Evolutionary conservation across 1,140 invertebrate species (phyloP).

Genomic region (Rhysida immarginata): DNA sequence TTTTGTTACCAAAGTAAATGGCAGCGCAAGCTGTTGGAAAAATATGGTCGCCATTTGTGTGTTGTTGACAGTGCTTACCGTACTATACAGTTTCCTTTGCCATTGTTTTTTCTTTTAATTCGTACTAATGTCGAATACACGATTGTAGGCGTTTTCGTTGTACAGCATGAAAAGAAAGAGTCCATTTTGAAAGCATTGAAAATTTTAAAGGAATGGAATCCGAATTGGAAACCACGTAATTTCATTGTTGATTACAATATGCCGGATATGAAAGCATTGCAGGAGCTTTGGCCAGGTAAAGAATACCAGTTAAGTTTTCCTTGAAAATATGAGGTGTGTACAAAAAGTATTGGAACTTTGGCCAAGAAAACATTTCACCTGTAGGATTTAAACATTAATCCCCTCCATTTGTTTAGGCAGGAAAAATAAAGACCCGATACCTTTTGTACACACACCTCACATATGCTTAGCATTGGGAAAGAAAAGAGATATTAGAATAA

Average conservation of each 20-base stretch:
- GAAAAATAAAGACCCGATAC: too few relatives aligned
- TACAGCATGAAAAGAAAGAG: neutral
- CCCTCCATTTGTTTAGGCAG: too few relatives aligned
- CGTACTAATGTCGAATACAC: neutral
- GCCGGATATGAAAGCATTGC: neutral
- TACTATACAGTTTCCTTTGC: neutral
- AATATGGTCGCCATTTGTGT: neutral
- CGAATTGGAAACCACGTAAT: neutral
- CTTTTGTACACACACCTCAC: too few relatives aligned
- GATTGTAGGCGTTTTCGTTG: neutral
- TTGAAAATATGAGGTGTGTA: too few relatives aligned
- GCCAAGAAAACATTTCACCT: too few relatives aligned
- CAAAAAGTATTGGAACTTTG: too few relatives aligned
- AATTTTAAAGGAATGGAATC: neutral
- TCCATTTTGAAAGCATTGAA: neutral
- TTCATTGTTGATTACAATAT: neutral
- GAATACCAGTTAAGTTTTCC: too few relatives aligned
- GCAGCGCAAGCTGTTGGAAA: neutral
- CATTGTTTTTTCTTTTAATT: neutral
- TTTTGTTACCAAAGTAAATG: neutral
- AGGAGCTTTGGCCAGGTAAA: too few relatives aligned
- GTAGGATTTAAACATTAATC: too few relatives aligned
- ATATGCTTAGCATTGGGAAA: too few relatives aligned
- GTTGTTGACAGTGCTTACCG: neutral
- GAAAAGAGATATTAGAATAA: too few relatives aligned